Evolutionary conservation across 35 echinoderm and acorn worm species (phyloP).

Genomic region (Lytechinus pictus): DNA sequence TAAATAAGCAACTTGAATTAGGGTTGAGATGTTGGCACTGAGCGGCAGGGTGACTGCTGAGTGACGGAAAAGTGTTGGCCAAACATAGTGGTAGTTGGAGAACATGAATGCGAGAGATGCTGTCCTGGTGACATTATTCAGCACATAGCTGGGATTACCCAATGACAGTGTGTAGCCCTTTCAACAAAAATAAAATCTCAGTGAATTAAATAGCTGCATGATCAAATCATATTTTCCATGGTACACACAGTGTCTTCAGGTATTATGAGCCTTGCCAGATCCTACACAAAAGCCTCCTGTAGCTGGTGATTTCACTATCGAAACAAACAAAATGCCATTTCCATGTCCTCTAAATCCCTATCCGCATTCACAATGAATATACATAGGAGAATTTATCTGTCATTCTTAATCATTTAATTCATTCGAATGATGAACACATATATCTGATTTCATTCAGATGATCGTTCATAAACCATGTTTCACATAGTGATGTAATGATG

Average conservation of each 20-base stretch:
- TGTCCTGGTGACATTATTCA: constrained; percentile 1
- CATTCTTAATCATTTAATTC: neutral
- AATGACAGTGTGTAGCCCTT: neutral
- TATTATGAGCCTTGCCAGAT: neutral
- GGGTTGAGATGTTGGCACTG: constrained; percentile 1
- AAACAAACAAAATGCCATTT: constrained; percentile 12
- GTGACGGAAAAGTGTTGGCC: constrained; percentile 27
- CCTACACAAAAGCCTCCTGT: neutral
- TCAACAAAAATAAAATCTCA: neutral
- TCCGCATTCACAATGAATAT: neutral
- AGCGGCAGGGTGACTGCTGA: constrained; percentile 7
- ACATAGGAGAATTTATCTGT: neutral
- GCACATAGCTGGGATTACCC: constrained; percentile 27
- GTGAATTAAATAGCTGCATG: too few relatives aligned
- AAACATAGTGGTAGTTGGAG: constrained; percentile 22
- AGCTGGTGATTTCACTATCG: neutral
- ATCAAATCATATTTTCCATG: neutral
- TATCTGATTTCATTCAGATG: neutral
- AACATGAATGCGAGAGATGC: constrained; percentile 25
- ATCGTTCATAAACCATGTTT: too few relatives aligned
- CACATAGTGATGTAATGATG: too few relatives aligned
- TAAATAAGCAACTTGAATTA: constrained; percentile 39
- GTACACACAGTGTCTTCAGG: neutral
- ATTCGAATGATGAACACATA: neutral
- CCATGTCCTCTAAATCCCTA: neutral